Percentiles rank a stretch among this genome's conserved stretches.
These are phyloP conservation scores for Parazoanthus swiftii DNA, from an alignment of 92 coral and sea anemone species.

Conservation along the genomic window DNA sequence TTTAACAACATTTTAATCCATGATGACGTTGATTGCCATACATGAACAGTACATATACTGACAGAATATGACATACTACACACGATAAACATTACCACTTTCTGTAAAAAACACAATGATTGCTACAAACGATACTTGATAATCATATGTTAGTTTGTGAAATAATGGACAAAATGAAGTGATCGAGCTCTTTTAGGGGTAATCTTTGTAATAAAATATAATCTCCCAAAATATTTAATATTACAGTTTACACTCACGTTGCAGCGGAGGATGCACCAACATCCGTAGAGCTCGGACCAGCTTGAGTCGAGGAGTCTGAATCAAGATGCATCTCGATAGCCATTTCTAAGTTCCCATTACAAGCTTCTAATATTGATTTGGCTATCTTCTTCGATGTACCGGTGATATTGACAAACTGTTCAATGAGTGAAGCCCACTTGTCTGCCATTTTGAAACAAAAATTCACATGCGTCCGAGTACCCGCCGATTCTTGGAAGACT, in stretches of 20 bases:
- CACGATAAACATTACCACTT: not conserved
- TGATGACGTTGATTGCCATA: not conserved
- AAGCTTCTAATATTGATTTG: slow-evolving; percentile 77
- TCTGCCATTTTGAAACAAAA: slow-evolving; percentile 84
- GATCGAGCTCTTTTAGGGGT: not conserved
- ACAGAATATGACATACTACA: too few species aligned
- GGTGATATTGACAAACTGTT: slow-evolving; percentile 85
- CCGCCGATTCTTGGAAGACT: slow-evolving; percentile 37
- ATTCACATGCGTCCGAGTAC: slow-evolving; percentile 44
- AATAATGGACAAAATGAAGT: not conserved
- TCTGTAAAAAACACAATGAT: not conserved
- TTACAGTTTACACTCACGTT: not conserved
- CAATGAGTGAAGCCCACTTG: slow-evolving; percentile 71
- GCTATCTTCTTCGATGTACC: slow-evolving; percentile 84
- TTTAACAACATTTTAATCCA: not conserved
- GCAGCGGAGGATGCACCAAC: slow-evolving; percentile 44
- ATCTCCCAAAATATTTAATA: not conserved
- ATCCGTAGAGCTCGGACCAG: slow-evolving; percentile 39
- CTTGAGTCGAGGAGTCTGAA: slow-evolving; percentile 51
- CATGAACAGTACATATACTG: not conserved
- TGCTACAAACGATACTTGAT: not conserved
- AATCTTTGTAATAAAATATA: not conserved
- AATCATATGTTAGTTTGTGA: not conserved
- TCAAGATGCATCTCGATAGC: slow-evolving; percentile 98
- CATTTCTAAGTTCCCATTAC: slow-evolving; percentile 98